Evolutionary conservation across 1,140 invertebrate species (phyloP).

Genomic region (Ruditapes philippinarum): DNA sequence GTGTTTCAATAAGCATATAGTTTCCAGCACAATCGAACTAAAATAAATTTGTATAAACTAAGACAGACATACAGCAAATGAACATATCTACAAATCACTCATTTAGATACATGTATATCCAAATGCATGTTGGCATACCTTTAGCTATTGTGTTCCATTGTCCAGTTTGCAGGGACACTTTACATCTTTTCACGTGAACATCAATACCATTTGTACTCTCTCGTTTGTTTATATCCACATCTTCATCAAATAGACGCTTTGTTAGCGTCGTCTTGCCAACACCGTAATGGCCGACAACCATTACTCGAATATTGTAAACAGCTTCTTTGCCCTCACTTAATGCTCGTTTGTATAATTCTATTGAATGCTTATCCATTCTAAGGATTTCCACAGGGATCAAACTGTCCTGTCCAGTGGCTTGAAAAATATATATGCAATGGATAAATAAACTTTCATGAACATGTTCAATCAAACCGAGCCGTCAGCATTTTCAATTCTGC

Average conservation of each 20-base stretch:
- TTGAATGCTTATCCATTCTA: background rate
- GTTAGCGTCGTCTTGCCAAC: constrained; percentile 23
- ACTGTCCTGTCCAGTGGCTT: no score
- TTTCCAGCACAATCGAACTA: no score
- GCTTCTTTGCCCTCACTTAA: constrained; percentile 11
- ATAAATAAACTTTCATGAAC: no score
- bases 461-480: no score
- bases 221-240: background rate
- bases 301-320: background rate
- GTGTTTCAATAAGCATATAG: no score
- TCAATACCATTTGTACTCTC: constrained; percentile 32
- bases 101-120: no score
- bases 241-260: background rate
- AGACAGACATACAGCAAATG: no score
- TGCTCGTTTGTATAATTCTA: constrained; percentile 19
- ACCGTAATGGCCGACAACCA: constrained; percentile 20
- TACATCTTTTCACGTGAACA: background rate
- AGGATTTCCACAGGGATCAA: constrained; percentile 4
- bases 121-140: background rate
- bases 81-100: no score
- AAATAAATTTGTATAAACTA: no score
- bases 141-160: background rate
- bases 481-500: no score
- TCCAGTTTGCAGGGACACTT: constrained; percentile 10
- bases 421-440: no score